Conservation (phyloP, 2,888 invertebrate genomes). For the Agapostemon virescens region DNA sequence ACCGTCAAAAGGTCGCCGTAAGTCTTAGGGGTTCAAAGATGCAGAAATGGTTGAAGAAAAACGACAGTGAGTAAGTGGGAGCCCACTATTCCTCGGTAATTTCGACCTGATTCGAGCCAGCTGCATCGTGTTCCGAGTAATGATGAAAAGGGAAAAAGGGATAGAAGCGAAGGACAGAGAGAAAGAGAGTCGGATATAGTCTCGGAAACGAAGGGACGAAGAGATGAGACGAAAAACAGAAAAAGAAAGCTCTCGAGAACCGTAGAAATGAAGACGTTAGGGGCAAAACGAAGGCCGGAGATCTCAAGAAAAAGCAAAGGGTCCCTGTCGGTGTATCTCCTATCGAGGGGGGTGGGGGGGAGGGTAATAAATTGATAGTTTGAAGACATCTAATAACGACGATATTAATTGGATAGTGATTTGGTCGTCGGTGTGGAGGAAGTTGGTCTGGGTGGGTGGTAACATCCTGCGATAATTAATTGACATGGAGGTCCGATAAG, state of each 20-base stretch:
- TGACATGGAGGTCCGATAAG: constrained; percentile 29
- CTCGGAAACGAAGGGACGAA: neutral
- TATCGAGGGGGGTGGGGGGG: constrained; percentile 8
- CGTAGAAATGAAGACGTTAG: constrained; percentile 24
- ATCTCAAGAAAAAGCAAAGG: neutral
- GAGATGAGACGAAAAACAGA: neutral
- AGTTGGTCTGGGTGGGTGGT: neutral
- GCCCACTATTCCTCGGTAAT: constrained; percentile 34
- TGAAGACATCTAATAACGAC: constrained; percentile 20
- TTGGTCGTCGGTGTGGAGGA: constrained; percentile 8
- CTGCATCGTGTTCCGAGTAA: constrained; percentile 36
- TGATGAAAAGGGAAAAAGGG: constrained; percentile 13
- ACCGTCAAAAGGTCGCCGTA: neutral
- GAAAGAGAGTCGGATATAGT: neutral
- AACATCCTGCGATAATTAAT: constrained; percentile 47
- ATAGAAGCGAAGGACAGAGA: neutral
- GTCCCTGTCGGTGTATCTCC: neutral
- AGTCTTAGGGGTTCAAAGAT: constrained; percentile 2
- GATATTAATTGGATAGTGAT: constrained; percentile 43
- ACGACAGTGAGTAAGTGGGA: neutral
- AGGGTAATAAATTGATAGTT: constrained; percentile 22
- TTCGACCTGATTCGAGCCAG: constrained; percentile 50
- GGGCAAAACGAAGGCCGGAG: constrained; percentile 12
- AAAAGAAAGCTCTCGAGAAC: constrained; percentile 12
- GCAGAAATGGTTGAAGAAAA: neutral